These are phyloP conservation scores for Catonia carolina DNA, from an alignment of 2,888 invertebrate species.

Conservation along the genomic window DNA sequence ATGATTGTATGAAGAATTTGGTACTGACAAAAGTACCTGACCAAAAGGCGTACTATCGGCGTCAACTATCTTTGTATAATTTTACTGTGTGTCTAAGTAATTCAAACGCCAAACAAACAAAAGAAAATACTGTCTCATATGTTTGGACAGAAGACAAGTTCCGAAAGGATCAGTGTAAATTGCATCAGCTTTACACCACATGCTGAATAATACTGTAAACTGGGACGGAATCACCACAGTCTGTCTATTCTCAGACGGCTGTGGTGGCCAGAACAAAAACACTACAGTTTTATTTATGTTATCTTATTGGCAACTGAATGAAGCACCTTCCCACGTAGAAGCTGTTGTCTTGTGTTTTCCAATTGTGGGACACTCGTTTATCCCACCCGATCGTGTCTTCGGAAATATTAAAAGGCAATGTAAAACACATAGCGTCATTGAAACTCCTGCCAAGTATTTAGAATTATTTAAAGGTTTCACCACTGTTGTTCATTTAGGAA, in stretches of 20 bases:
- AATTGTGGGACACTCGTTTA: constrained; percentile 36
- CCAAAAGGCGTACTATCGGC: background rate
- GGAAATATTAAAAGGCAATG: constrained; percentile 34
- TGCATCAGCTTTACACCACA: constrained; percentile 1
- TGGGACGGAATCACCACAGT: constrained; percentile 10
- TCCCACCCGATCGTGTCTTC: constrained; percentile 36
- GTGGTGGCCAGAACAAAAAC: too few species aligned
- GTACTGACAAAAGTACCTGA: background rate
- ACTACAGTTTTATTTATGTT: constrained; percentile 35
- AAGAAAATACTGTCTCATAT: background rate
- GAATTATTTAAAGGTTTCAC: constrained; percentile 26
- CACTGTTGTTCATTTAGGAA: too few species aligned
- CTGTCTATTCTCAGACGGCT: too few species aligned
- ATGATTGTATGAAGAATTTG: too few species aligned
- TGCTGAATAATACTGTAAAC: background rate
- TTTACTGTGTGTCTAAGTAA: background rate
- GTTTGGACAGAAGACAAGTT: background rate
- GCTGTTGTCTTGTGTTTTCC: constrained; percentile 33
- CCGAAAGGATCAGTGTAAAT: background rate
- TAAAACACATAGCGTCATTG: constrained; percentile 28
- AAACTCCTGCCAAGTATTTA: constrained; percentile 29
- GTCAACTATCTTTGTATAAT: background rate
- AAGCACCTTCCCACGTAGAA: constrained; percentile 26
- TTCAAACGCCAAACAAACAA: background rate
- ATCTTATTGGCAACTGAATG: constrained; percentile 31